Conservation (phyloP, 2,888 invertebrate species). For the Eretmocerus hayati region DNA sequence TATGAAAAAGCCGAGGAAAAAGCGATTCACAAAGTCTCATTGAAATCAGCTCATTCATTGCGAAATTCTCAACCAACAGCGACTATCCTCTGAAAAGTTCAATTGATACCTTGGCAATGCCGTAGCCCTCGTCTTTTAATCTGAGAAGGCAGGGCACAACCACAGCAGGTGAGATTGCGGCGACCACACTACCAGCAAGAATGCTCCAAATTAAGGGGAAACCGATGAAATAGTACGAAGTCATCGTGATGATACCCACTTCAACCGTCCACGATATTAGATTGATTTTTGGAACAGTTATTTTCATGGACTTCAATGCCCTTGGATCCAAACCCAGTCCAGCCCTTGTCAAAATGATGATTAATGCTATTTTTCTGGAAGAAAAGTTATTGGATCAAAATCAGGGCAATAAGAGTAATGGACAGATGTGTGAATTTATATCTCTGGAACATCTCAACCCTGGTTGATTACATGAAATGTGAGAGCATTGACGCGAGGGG, state of each 20-base stretch:
- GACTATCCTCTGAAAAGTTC: too few species aligned
- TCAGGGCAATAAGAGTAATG: too few species aligned
- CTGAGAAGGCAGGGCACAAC: conserved; percentile 89
- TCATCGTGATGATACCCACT: conserved; percentile 61
- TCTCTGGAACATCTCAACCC: too few species aligned
- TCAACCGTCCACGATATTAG: conserved; percentile 83
- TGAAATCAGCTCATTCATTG: too few species aligned
- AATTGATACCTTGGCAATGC: conserved; percentile 77
- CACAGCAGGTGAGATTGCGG: conserved; percentile 94
- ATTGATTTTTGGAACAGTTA: conserved; percentile 77
- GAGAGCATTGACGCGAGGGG: too few species aligned
- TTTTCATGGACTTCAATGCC: conserved; percentile 75
- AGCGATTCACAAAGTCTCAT: too few species aligned
- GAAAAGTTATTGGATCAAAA: too few species aligned
- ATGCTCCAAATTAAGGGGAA: conserved; percentile 83
- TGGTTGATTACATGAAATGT: too few species aligned
- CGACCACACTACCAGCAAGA: conserved; percentile 75
- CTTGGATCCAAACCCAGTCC: conserved; percentile 87
- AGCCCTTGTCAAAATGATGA: conserved; percentile 86
- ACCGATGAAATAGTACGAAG: conserved; percentile 65
- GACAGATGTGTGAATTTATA: too few species aligned
- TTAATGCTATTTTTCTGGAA: conserved; percentile 78
- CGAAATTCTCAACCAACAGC: too few species aligned
- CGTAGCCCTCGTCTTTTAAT: conserved; percentile 79
- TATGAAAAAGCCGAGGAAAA: too few species aligned